Conservation (phyloP, 2,113 vertebrate genomes). For the Centropus bengalensis region DNA sequence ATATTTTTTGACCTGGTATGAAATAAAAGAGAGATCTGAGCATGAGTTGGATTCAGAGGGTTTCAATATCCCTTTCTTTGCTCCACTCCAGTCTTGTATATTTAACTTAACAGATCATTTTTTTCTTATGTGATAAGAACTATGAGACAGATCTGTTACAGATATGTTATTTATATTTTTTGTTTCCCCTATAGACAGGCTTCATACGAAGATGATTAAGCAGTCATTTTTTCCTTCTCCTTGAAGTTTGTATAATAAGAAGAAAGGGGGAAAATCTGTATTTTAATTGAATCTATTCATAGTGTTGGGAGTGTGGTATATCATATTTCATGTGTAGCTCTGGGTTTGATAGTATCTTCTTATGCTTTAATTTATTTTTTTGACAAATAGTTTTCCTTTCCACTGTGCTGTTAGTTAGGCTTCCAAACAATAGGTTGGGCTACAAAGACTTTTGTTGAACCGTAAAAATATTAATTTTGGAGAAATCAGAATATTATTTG, state of each 20-base stretch:
- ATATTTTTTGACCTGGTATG: neutral
- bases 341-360: neutral
- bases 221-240: neutral
- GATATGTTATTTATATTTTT: neutral
- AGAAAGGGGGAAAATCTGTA: neutral
- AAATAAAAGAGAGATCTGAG: neutral
- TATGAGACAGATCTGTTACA: neutral
- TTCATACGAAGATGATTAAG: neutral
- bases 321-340: neutral
- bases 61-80: neutral
- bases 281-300: neutral
- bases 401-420: neutral
- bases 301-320: neutral
- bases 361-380: neutral
- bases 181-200: neutral
- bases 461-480: neutral
- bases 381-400: neutral
- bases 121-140: neutral
- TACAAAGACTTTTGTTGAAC: neutral
- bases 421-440: neutral
- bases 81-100: neutral
- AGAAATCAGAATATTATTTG: neutral
- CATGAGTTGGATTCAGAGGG: neutral
- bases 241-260: conserved; percentile 1
- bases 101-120: neutral